Evolutionary conservation across 2,888 invertebrate genomes (phyloP).

Genomic region (Conus canariensis): DNA sequence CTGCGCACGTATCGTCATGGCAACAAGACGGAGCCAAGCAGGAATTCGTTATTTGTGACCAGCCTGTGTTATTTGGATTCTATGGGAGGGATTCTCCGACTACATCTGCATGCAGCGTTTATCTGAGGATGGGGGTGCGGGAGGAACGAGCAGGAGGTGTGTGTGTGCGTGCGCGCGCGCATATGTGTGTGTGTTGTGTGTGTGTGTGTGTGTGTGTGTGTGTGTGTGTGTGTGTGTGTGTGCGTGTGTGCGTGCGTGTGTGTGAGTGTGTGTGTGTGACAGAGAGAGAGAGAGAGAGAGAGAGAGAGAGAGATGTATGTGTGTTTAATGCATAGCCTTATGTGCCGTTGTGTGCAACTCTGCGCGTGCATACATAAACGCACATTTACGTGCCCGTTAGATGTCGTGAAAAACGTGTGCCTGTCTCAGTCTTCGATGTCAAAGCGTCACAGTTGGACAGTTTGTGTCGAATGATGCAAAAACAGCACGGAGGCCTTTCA

Average conservation of each 20-base stretch:
- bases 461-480: no score
- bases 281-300: no score
- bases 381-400: not conserved
- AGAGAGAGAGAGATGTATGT: not conserved
- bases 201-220: not conserved
- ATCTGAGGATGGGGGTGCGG: no score
- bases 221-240: not conserved
- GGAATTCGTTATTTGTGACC: conserved; percentile 15
- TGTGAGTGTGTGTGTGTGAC: not conserved
- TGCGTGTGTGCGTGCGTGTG: not conserved
- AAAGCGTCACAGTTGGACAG: no score
- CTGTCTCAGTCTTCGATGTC: no score
- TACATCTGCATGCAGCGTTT: no score
- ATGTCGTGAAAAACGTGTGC: no score
- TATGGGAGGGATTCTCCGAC: not conserved
- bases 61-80: not conserved
- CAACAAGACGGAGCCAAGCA: not conserved
- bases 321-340: not conserved
- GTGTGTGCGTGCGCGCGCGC: no score
- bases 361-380: not conserved
- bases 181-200: not conserved
- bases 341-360: not conserved
- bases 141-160: no score
- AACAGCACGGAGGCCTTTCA: no score
- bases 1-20: conserved; percentile 20